Conservation (phyloP, 2,888 invertebrate genomes). For the Himalopsyche kuldschensis region DNA sequence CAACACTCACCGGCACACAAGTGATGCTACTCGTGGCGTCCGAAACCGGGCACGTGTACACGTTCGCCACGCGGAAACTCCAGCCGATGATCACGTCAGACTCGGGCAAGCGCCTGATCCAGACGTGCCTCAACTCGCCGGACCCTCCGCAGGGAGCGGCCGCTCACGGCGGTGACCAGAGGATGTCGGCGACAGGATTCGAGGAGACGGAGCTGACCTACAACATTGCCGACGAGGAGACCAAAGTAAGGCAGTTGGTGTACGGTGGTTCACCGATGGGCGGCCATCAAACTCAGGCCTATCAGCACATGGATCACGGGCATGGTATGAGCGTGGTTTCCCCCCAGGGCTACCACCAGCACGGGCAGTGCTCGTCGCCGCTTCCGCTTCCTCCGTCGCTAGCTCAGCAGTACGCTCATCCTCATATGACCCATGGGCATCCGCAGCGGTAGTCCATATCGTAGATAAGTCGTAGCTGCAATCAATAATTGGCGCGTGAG, state of each 20-base stretch:
- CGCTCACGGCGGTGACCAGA: slow-evolving; percentile 87
- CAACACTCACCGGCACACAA: slow-evolving; percentile 98
- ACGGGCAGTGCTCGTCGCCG: slow-evolving; percentile 75
- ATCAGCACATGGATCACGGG: slow-evolving; percentile 62
- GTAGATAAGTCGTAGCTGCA: neutral
- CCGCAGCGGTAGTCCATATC: slow-evolving; percentile 73
- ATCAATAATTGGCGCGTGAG: neutral
- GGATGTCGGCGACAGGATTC: slow-evolving; percentile 98
- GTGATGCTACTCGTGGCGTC: slow-evolving; percentile 99
- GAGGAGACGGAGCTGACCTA: slow-evolving; percentile 98
- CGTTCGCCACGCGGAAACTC: slow-evolving; percentile 96
- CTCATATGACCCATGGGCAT: slow-evolving; percentile 71
- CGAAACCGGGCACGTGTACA: slow-evolving; percentile 99
- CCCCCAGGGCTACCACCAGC: slow-evolving; percentile 75
- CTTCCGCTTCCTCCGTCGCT: slow-evolving; percentile 62
- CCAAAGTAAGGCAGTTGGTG: slow-evolving; percentile 97
- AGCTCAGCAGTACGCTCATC: slow-evolving; percentile 63
- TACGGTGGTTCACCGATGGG: slow-evolving; percentile 72
- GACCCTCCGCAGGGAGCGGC: slow-evolving; percentile 78
- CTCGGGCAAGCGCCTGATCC: slow-evolving; percentile 95
- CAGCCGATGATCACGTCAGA: slow-evolving; percentile 99
- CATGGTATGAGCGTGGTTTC: slow-evolving; percentile 64
- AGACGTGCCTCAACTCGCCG: slow-evolving; percentile 97
- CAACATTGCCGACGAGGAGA: slow-evolving; percentile 92
- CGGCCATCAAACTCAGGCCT: slow-evolving; percentile 65